phyloP scores from a whole-genome alignment of 2,888 invertebrate genomes.

The Nemotelus pantherinus region DNA sequence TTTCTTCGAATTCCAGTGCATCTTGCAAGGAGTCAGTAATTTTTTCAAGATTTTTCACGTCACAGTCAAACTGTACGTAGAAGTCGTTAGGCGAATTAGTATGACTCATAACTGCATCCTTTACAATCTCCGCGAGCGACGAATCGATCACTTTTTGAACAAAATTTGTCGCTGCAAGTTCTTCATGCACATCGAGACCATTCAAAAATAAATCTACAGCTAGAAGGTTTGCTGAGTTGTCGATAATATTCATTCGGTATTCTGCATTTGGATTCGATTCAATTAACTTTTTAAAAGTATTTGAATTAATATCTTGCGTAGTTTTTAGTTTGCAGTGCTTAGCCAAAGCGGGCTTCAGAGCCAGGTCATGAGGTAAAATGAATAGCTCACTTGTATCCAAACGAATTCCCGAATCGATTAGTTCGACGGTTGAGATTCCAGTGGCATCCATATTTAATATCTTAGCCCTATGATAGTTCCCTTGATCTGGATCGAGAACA shows the following conservation, averaged over 20 bases:
- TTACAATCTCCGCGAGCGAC: conserved; percentile 59
- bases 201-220: not conserved
- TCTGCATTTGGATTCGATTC: not conserved
- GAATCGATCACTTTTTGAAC: conserved; percentile 49
- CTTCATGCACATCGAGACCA: not conserved
- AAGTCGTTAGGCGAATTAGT: conserved; percentile 76
- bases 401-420: conserved; percentile 70
- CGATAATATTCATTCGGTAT: conserved; percentile 14
- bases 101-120: conserved; percentile 74
- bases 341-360: conserved; percentile 68
- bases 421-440: conserved; percentile 58
- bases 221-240: not conserved
- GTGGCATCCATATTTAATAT: conserved; percentile 79
- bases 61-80: conserved; percentile 73
- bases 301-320: conserved; percentile 63
- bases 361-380: conserved; percentile 70
- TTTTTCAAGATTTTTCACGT: conserved; percentile 58
- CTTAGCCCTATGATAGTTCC: conserved; percentile 70
- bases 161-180: conserved; percentile 1
- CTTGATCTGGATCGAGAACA: conserved; percentile 80
- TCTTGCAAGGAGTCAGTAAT: conserved; percentile 58
- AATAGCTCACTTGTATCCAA: conserved; percentile 69
- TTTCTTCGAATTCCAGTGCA: conserved; percentile 37
- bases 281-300: conserved; percentile 4
- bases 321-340: conserved; percentile 72